phyloP scores from a whole-genome alignment of 1,140 invertebrate genomes.

The Tribolium madens region DNA sequence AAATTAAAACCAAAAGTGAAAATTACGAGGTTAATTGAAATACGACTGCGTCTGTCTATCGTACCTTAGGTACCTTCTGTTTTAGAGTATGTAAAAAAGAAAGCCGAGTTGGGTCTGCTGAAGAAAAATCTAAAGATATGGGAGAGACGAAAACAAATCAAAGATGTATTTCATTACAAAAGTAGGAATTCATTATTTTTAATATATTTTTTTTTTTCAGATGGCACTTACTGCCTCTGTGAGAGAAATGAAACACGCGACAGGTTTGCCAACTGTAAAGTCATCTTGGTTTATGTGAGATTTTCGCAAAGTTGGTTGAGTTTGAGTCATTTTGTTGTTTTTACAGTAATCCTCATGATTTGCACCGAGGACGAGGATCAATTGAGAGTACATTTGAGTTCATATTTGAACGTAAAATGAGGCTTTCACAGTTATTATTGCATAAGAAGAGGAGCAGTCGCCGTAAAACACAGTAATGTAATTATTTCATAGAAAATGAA shows the following conservation, averaged over 20 bases:
- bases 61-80: constrained; percentile 67
- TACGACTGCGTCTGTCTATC: neutral
- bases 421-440: neutral
- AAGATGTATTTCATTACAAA: constrained; percentile 59
- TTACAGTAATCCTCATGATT: neutral
- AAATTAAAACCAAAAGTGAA: constrained; percentile 50
- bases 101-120: constrained; percentile 67
- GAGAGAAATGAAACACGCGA: constrained; percentile 59
- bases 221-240: constrained; percentile 56
- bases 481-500: too few relatives aligned
- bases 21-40: constrained; percentile 43
- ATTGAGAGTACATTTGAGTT: neutral
- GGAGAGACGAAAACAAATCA: constrained; percentile 67
- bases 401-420: neutral
- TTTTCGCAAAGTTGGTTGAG: neutral
- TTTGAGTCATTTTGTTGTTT: neutral
- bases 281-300: constrained; percentile 52
- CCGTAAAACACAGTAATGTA: neutral
- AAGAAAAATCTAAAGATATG: constrained; percentile 67
- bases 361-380: neutral
- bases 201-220: constrained; percentile 46
- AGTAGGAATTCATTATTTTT: neutral
- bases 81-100: constrained; percentile 69
- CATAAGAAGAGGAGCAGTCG: neutral
- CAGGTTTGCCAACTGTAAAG: constrained; percentile 49